Evolutionary conservation across 64 coral and sea anemone species (phyloP).

Genomic region (Montipora sp.): DNA sequence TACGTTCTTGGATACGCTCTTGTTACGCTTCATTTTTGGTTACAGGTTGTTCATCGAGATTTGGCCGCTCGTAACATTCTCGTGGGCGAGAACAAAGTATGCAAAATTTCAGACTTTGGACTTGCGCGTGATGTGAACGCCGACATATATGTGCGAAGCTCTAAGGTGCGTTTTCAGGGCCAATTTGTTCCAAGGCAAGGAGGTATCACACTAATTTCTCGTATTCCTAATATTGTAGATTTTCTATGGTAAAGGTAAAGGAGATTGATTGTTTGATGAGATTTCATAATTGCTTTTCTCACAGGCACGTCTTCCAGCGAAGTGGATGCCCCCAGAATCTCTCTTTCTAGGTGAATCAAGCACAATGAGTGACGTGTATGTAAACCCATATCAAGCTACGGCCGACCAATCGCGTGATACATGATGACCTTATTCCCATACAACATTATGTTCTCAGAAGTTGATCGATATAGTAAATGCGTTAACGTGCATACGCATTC

Average conservation of each 20-base stretch:
- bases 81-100: conserved; percentile 10
- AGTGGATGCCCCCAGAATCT: conserved; percentile 68
- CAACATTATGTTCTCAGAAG: too few species aligned
- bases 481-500: too few species aligned
- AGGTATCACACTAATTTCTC: too few species aligned
- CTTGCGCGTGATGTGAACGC: background rate
- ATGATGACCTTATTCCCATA: too few species aligned
- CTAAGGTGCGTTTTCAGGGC: background rate
- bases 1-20: too few species aligned
- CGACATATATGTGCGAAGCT: background rate
- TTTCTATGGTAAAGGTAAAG: too few species aligned
- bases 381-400: background rate
- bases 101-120: conserved; percentile 43
- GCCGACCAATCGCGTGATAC: too few species aligned
- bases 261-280: background rate
- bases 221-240: too few species aligned
- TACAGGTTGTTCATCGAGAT: conserved; percentile 29
- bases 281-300: background rate
- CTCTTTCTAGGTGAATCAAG: conserved; percentile 26
- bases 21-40: background rate
- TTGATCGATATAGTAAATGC: too few species aligned
- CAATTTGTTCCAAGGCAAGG: too few species aligned
- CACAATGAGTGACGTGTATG: conserved; percentile 50
- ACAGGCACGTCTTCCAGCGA: conserved; percentile 53
- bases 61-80: conserved; percentile 42